Evolutionary conservation across 2,797 vertebrate species (phyloP).

Genomic region (Chaetophractus vellerosus): DNA sequence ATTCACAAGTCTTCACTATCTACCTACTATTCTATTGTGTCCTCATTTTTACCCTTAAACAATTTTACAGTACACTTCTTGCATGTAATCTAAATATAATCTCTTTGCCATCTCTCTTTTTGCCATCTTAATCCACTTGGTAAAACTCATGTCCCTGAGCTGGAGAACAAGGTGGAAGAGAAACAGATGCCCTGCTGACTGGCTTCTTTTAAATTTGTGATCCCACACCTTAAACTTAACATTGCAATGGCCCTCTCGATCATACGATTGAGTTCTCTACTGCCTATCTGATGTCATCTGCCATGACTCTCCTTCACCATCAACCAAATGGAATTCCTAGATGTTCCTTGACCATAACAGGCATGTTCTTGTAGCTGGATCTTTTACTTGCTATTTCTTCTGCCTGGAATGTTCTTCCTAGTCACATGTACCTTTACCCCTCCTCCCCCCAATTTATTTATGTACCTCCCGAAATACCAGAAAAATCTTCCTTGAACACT

Average conservation of each 20-base stretch:
- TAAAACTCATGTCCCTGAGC: background rate
- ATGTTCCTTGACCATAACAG: background rate
- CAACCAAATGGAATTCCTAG: background rate
- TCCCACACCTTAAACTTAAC: background rate
- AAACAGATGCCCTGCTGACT: background rate
- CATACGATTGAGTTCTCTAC: background rate
- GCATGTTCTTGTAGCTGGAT: background rate
- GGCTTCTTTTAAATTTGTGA: background rate
- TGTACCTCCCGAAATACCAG: background rate
- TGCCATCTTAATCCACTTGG: background rate
- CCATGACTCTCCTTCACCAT: background rate
- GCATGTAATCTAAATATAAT: background rate
- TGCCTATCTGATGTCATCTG: background rate
- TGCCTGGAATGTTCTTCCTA: background rate
- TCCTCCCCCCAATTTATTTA: background rate
- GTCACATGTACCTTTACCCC: background rate
- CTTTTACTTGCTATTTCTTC: constrained; percentile 4
- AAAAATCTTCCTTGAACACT: background rate
- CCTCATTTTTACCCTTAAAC: background rate
- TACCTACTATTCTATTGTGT: background rate
- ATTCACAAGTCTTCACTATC: background rate
- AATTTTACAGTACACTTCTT: background rate
- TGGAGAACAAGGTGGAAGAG: background rate
- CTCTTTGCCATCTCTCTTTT: background rate
- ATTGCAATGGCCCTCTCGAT: background rate